Conservation (phyloP, 2,797 vertebrate genomes). For the Lagothrix lagotricha region DNA sequence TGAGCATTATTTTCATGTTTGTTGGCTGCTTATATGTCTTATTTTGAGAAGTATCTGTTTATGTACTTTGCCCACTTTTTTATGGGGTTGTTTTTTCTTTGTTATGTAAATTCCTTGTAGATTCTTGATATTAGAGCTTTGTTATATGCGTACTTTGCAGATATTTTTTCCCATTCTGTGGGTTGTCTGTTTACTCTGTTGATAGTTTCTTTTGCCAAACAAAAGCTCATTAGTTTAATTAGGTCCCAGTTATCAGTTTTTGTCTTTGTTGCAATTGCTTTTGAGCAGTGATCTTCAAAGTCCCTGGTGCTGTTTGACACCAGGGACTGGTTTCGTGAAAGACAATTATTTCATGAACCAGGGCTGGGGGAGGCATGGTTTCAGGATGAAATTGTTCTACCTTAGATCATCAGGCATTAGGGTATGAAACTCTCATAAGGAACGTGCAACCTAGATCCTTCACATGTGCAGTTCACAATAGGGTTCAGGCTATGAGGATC, state of each 20-base stretch:
- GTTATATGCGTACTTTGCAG: background rate
- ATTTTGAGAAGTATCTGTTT: too few species aligned
- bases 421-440: background rate
- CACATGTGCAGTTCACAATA: background rate
- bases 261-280: background rate
- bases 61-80: too few species aligned
- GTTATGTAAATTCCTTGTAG: background rate
- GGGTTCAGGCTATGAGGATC: background rate
- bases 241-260: background rate
- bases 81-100: background rate
- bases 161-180: background rate
- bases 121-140: background rate
- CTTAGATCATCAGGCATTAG: background rate
- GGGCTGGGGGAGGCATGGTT: background rate
- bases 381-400: background rate
- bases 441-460: background rate
- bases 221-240: background rate
- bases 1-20: too few species aligned
- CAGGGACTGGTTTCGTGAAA: background rate
- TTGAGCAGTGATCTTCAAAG: background rate
- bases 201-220: background rate
- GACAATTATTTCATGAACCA: background rate
- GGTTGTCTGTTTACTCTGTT: background rate
- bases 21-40: too few species aligned
- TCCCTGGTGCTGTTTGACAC: background rate